Base-by-base conservation (phyloP, 2,888 invertebrate genomes). In the Archips crataeganus region DNA sequence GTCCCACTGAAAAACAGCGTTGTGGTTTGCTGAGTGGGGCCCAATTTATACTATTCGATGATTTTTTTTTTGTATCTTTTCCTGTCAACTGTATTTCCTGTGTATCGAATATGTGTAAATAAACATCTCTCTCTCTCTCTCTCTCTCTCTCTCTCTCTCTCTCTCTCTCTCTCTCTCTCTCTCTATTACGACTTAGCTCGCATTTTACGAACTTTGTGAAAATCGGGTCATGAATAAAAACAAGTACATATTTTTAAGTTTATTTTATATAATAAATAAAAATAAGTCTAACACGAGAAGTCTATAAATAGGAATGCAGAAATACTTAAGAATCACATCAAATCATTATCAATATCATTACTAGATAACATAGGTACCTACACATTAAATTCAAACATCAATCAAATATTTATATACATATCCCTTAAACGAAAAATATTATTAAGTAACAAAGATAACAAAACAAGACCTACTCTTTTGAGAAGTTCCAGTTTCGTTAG, bases 251-350 rank as follows among this genome's bases (percentile, higher is more conserved):
- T 39, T 71, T 32, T 47, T 54, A 54, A 63, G 32, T 70, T 23
- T 73, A 73, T 73, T 73, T 73, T 63, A 36, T 11, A 39, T 39
- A 39, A 39, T 3, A 39, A 73, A 68, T 73, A 13, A 73, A 68
- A 68, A 73, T 72, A 68, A 71, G 13, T 47, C 47, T 59, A 68
- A 64, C 42, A n/a, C 10, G 23, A 60, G 42, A 71, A 49, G 54
- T 73, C 47, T 68, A 67, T 60, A 61, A 65, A 70, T 39, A 65
- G 74, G 69, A 74, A 74, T 74, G 74, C 65, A 68, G 63, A 59
- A 68, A 68, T 64, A 68, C 57, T 67, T 42, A 51, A n/a, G 59
- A 45, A 57, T 47, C 66, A 65, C 66, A 23, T 47, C n/a, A 63
- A 36, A 5, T 60, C 49, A 66, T 71, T 23, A n/a, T n/a, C n/a